phyloP scores from a whole-genome alignment of 2,888 invertebrate genomes.

The Lasius platythorax region DNA sequence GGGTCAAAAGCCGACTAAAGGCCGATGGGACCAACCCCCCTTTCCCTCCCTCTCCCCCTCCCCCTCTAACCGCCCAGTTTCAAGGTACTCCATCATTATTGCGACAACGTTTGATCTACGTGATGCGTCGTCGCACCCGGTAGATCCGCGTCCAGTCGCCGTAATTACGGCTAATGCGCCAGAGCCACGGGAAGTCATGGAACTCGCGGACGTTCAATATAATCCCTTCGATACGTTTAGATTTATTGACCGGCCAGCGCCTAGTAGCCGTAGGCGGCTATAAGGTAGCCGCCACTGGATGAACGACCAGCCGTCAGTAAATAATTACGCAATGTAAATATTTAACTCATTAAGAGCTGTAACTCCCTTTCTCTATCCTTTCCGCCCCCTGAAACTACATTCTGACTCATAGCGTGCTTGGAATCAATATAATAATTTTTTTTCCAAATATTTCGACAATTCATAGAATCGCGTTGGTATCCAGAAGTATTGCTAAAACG shows the following conservation, averaged over 20 bases:
- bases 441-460: background rate
- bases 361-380: background rate
- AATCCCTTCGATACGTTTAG: constrained; percentile 48
- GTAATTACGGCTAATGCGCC: constrained; percentile 64
- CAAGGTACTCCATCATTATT: constrained; percentile 66
- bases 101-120: constrained; percentile 70
- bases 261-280: constrained; percentile 20
- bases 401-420: background rate
- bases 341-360: background rate
- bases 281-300: background rate
- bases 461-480: background rate
- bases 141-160: constrained; percentile 42
- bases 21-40: constrained; percentile 48
- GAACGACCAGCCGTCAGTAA: constrained; percentile 25
- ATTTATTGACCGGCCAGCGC: constrained; percentile 48
- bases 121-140: constrained; percentile 59
- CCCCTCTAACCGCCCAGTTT: constrained; percentile 32
- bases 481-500: background rate
- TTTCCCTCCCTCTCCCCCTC: background rate
- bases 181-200: constrained; percentile 35
- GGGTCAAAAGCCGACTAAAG: constrained; percentile 70
- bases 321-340: constrained; percentile 24
- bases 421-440: background rate
- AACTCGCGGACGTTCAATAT: constrained; percentile 27
- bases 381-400: background rate